Conservation (phyloP, 2,888 invertebrate genomes). For the Yponomeuta malinellus region DNA sequence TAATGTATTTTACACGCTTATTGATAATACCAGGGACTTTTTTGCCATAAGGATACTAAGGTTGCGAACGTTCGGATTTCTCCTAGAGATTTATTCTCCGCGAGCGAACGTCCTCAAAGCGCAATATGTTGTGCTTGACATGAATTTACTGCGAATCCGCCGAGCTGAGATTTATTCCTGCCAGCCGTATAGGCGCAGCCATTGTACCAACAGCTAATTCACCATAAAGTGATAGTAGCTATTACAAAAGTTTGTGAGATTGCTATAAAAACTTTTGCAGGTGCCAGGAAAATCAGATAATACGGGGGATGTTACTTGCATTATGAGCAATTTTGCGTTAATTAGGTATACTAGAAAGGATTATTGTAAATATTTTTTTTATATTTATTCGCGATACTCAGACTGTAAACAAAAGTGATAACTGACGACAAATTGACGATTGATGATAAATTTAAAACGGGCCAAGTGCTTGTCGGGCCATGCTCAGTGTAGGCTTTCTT, state of each 20-base stretch:
- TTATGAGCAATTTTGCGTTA: not conserved
- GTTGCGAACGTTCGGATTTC: not conserved
- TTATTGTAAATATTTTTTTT: no score
- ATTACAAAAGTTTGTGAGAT: not conserved
- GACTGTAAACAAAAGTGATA: no score
- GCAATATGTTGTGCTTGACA: slow-evolving; percentile 21
- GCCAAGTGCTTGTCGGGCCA: no score
- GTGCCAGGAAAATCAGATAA: not conserved
- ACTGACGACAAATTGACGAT: no score
- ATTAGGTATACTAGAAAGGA: no score
- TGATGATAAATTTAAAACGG: no score
- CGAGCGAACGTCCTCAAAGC: slow-evolving; percentile 3
- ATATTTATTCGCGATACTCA: no score
- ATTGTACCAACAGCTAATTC: not conserved
- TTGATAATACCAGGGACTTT: no score
- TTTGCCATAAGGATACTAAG: no score
- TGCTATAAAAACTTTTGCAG: not conserved
- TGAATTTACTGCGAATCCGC: slow-evolving; percentile 37
- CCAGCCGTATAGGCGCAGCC: not conserved
- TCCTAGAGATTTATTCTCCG: not conserved
- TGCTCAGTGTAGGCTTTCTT: no score
- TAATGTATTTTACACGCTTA: no score
- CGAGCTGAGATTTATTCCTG: slow-evolving; percentile 37
- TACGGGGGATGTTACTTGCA: no score
- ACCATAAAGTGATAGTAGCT: not conserved